phyloP scores from a whole-genome alignment of 1,140 invertebrate species.

The Drosophila hydei region DNA sequence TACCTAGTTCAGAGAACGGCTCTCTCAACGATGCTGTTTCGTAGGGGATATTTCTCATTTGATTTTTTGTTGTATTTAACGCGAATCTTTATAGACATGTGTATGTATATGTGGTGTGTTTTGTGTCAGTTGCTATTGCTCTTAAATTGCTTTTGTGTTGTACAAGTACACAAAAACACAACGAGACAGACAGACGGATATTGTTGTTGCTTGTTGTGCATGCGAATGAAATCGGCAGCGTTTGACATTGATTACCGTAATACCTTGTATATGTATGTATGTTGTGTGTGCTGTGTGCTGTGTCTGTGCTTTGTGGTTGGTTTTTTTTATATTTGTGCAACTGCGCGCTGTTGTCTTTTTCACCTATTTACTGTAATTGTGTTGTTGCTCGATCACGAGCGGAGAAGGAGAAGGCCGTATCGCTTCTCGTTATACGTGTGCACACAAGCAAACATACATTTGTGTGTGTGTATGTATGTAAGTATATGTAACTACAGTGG shows the following conservation, averaged over 20 bases:
- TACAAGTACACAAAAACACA: conserved; percentile 50
- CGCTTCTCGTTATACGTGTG: conserved; percentile 40
- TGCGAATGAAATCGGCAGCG: conserved; percentile 72
- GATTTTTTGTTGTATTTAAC: conserved; percentile 56
- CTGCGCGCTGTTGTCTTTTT: conserved; percentile 70
- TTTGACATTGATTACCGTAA: conserved; percentile 82
- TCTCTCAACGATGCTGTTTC: conserved; percentile 43
- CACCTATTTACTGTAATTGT: conserved; percentile 81
- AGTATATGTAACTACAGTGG: conserved; percentile 18
- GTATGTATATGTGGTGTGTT: conserved; percentile 1
- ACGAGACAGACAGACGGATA: conserved; percentile 46
- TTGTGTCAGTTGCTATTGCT: conserved; percentile 41
- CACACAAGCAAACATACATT: background rate
- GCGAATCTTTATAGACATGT: conserved; percentile 39
- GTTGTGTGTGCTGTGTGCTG: conserved; percentile 39
- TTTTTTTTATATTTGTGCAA: conserved; percentile 78
- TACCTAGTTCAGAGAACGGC: conserved; percentile 41
- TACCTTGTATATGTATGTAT: conserved; percentile 55
- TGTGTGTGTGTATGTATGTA: conserved; percentile 11
- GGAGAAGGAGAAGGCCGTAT: conserved; percentile 57
- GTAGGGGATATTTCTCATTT: conserved; percentile 46
- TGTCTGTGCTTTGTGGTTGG: conserved; percentile 37
- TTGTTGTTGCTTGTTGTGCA: conserved; percentile 52
- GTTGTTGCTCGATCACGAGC: conserved; percentile 65
- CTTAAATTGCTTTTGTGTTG: conserved; percentile 54